Evolutionary conservation across 2,888 invertebrate genomes (phyloP).

Genomic region (Cataglyphis rosenhaueri): DNA sequence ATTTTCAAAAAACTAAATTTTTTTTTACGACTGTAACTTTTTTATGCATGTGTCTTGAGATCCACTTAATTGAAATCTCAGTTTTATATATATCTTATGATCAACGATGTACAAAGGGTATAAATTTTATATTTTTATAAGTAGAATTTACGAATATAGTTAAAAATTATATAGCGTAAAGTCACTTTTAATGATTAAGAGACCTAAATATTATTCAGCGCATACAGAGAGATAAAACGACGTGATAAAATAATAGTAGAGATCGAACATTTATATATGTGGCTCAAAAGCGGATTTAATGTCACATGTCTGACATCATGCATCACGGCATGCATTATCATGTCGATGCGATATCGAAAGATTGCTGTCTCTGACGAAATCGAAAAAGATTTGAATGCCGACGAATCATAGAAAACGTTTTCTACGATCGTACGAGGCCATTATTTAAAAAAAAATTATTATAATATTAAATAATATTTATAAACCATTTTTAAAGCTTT

Average conservation of each 20-base stretch:
- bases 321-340: slow-evolving; percentile 77
- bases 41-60: background rate
- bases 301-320: slow-evolving; percentile 78
- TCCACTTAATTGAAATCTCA: background rate
- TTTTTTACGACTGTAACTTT: background rate
- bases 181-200: background rate
- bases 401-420: background rate
- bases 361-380: slow-evolving; percentile 18
- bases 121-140: background rate
- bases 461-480: background rate
- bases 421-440: background rate
- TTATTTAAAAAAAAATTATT: background rate
- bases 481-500: background rate
- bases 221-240: background rate
- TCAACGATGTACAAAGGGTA: background rate
- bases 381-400: slow-evolving; percentile 4
- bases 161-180: background rate
- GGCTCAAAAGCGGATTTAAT: slow-evolving; percentile 73
- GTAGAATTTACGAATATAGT: background rate
- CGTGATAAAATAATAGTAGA: slow-evolving; percentile 23
- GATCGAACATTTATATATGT: slow-evolving; percentile 47
- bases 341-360: slow-evolving; percentile 60
- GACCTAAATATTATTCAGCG: slow-evolving; percentile 36
- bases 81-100: background rate
- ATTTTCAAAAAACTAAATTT: background rate